Base-by-base conservation (phyloP, 2,797 vertebrate genomes). In the Sebastes trivittatus region DNA sequence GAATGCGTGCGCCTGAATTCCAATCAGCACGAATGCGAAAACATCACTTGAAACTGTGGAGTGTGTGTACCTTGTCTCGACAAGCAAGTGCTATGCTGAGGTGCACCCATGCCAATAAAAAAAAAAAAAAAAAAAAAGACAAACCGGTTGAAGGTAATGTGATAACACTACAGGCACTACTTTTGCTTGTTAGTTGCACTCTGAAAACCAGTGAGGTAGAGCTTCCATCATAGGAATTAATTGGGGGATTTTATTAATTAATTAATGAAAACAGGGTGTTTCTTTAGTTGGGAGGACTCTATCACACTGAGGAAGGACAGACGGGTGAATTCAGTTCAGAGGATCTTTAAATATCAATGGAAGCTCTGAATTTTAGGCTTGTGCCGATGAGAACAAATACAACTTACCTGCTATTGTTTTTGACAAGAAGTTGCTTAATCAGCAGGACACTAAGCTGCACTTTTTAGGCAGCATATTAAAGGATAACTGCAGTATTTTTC, bases 291-390 rank as follows among this genome's bases (percentile, higher is more conserved):
- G 42, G 32, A 49, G 23, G 52, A 36, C 18, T 70, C 60, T 6
- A 54, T 80, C 83, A 52, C 63, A 69, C 36, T 9, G 65, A 76
- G 70, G 75, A 59, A 18, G 14, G 58, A 23, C 42, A 58, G 61
- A 58, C 23, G 46, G 58, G 3, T 59, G 16, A 27, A 55, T 27
- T 52, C 60, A 20, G 36, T 10, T 61, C 25, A 20, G 65, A 80
- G 32, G 54, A 75, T 63, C 63, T 72, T 1, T 46, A 59, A 58
- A 38, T 55, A 67, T 91, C 82, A 96, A 94, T 87, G 89, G 93
- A 95, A 95, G 94, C 92, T 96, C 90, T 91, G 49, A 79, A 34
- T 42, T 46, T 85, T 72, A 90, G 91, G 89, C 91, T 93, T 89
- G 88, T 93, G 92, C 90, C 88, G 73, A 89, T 75, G 67, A 77